Base-by-base conservation (phyloP, 2,888 invertebrate species). In the Hypomecis atomaria region DNA sequence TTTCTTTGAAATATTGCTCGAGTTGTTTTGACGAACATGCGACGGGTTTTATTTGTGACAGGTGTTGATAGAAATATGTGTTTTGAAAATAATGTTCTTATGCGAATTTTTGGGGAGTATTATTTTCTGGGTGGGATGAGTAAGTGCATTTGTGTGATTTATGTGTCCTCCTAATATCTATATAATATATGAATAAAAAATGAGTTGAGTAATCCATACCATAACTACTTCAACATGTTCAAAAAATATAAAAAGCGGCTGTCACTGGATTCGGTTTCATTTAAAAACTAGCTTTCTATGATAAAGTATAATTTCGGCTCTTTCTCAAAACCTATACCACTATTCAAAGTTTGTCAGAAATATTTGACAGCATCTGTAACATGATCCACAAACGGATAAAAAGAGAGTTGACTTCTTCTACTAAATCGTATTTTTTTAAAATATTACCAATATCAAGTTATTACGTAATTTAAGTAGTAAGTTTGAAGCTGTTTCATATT, bases 1-100 rank as follows among this genome's bases (percentile, higher is more conserved):
- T 70, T 85, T 83, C 83, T 80, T 64, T 71, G 82, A 83, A 82
- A 72, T 71, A 71, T 75, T 68, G 64, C 60, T 71, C 66, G 67
- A 74, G 67, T 71, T 75, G 73, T 77, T 78, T 73, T 75, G 74
- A 78, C 75, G 76, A 78, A 73, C 74, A 72, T 63, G 64, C 69
- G 66, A 59, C 34, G 36, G 54, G 55, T 11, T 43, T 66, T 61
- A 52, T 45, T 62, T 50, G 54, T 53, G 43, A 52, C 67, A 67
- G 67, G 62, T 72, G 69, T 62, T 64, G 60, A 67, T 67, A 50
- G 43, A 60, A 64, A 65, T 43, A 52, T 63, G n/a, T 47, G n/a
- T 40, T 40, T 7, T 7, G 40, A 40, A 40, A 40, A 23, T 23
- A 23, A 23, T 23, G 23, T 23, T 23, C 3, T 23, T 23, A 23